Evolutionary conservation across 2,888 invertebrate genomes (phyloP).

Genomic region (Pammene aurita): DNA sequence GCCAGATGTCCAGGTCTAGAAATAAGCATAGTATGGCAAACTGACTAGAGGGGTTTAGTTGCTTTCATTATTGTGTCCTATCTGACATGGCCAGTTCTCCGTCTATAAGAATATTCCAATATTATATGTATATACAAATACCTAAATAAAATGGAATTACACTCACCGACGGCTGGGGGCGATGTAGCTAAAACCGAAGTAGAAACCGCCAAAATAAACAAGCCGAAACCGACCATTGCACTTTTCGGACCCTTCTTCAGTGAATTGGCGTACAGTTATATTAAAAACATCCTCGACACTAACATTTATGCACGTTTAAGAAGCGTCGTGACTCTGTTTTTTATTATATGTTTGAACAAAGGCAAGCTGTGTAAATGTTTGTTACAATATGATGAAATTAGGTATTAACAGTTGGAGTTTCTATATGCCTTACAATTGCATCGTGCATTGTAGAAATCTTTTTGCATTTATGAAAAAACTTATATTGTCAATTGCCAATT

Average conservation of each 20-base stretch:
- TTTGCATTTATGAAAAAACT: neutral
- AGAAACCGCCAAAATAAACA: neutral
- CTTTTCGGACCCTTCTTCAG: slow-evolving; percentile 11
- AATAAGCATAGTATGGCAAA: too few species aligned
- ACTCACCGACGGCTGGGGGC: slow-evolving; percentile 10
- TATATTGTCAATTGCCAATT: too few species aligned
- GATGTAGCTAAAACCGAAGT: slow-evolving; percentile 10
- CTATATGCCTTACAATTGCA: neutral
- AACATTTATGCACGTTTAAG: slow-evolving; percentile 24
- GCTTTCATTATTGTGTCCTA: too few species aligned
- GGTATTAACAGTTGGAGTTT: slow-evolving; percentile 3
- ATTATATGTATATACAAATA: too few species aligned
- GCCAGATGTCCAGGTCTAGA: too few species aligned
- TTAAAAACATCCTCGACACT: neutral
- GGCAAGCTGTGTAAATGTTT: slow-evolving; percentile 23
- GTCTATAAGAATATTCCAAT: too few species aligned
- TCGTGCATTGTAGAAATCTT: neutral
- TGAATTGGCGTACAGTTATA: neutral
- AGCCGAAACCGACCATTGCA: slow-evolving; percentile 7
- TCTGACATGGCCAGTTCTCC: too few species aligned
- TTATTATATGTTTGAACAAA: slow-evolving; percentile 25
- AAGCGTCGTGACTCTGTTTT: slow-evolving; percentile 10
- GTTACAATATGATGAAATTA: slow-evolving; percentile 7
- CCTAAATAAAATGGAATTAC: neutral
- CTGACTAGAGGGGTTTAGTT: too few species aligned